phyloP scores from a whole-genome alignment of 2,888 invertebrate species.

The Diabrotica balteata region DNA sequence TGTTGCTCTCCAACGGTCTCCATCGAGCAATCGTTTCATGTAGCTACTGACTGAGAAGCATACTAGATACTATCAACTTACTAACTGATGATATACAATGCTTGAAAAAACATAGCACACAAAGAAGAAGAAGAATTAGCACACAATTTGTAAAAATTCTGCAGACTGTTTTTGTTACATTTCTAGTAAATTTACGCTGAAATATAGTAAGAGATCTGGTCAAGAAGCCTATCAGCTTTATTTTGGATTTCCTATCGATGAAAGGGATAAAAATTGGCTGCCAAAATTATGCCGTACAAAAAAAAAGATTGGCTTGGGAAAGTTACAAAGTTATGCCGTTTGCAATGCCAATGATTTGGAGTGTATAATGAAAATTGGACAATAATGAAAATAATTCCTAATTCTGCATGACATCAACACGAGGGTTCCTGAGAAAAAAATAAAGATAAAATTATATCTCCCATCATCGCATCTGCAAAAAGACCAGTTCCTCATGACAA shows the following conservation, averaged over 20 bases:
- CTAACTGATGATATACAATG: no score
- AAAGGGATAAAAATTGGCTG: background rate
- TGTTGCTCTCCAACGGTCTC: no score
- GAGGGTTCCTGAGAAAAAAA: constrained; percentile 2
- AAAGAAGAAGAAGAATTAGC: no score
- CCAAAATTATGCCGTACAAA: constrained; percentile 3
- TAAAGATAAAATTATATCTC: constrained; percentile 1
- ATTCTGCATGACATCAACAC: constrained; percentile 8
- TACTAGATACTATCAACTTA: no score
- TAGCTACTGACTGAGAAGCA: no score
- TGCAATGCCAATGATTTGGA: background rate
- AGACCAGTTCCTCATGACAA: background rate
- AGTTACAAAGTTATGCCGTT: background rate
- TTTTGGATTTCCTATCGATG: constrained; percentile 5
- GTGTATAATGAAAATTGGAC: constrained; percentile 2
- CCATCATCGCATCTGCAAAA: background rate
- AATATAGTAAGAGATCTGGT: background rate
- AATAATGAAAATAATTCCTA: constrained; percentile 9
- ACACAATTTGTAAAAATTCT: background rate
- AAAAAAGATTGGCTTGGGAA: constrained; percentile 1
- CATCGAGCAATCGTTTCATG: no score
- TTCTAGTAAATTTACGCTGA: background rate
- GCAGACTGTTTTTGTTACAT: background rate
- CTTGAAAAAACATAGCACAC: no score
- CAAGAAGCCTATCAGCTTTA: background rate